Conservation (phyloP, 2,888 invertebrate species). For the Eugnorisma glareosa region DNA sequence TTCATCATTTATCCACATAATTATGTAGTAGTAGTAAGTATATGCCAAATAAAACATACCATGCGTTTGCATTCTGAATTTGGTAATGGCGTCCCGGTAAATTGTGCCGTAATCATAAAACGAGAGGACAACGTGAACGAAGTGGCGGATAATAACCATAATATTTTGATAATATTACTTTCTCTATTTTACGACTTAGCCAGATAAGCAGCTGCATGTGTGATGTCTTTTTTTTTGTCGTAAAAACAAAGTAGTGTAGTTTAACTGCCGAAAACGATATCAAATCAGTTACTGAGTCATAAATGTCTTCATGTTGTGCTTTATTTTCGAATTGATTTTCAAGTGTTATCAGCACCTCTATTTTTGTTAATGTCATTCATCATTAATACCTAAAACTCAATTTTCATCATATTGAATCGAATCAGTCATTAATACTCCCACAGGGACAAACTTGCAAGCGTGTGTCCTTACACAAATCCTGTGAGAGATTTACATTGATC, state of each 20-base stretch:
- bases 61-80: constrained; percentile 23
- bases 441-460: not conserved
- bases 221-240: constrained; percentile 34
- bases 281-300: constrained; percentile 18
- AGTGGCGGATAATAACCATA: constrained; percentile 42
- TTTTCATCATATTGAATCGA: not conserved
- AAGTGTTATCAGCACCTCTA: not conserved
- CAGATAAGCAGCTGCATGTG: constrained; percentile 54
- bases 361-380: not conserved
- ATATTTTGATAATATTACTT: constrained; percentile 60
- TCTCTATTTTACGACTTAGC: constrained; percentile 49
- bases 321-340: not conserved
- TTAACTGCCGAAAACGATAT: constrained; percentile 20
- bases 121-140: constrained; percentile 13
- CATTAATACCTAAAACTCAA: not conserved
- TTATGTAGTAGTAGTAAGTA: not conserved
- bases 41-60: not conserved
- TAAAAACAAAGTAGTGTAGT: constrained; percentile 25
- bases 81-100: constrained; percentile 8
- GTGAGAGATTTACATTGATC: not conserved
- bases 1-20: not conserved
- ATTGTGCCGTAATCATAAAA: constrained; percentile 47
- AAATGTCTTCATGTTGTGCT: not conserved
- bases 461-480: not conserved
- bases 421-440: not conserved